Conservation (phyloP, 2,113 vertebrate genomes). For the Siphamia tubifer region DNA sequence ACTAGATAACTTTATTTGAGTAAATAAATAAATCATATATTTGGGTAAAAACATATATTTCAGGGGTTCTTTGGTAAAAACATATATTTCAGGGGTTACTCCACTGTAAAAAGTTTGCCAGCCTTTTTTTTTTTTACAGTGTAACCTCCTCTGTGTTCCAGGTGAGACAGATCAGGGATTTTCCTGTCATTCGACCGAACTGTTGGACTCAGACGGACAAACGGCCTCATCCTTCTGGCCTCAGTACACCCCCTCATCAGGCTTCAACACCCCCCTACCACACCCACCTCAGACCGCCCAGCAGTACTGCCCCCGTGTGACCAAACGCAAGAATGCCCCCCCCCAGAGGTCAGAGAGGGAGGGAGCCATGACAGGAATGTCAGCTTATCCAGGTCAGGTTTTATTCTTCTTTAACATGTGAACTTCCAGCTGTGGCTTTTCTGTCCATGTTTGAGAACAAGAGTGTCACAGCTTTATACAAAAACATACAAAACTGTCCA, state of each 20-base stretch:
- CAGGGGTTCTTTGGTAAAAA: no score
- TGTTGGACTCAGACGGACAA: slow-evolving; percentile 67
- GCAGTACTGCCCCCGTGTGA: slow-evolving; percentile 78
- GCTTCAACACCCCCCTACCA: slow-evolving; percentile 41
- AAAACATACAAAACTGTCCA: no score
- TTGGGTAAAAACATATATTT: no score
- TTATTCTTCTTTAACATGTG: no score
- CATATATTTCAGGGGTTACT: no score
- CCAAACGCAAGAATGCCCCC: slow-evolving; percentile 69
- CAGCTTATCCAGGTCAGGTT: slow-evolving; percentile 82
- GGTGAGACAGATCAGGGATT: slow-evolving; percentile 67
- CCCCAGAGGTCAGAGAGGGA: slow-evolving; percentile 70
- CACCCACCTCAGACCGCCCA: slow-evolving; percentile 57
- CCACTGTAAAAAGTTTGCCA: no score
- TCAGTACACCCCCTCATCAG: slow-evolving; percentile 66
- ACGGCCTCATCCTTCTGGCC: slow-evolving; percentile 70
- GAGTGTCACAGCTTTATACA: no score
- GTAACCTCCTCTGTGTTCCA: slow-evolving; percentile 26
- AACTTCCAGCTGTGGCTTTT: no score
- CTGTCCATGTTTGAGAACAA: no score
- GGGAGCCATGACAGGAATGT: slow-evolving; percentile 71
- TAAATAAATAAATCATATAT: no score
- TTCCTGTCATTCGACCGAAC: slow-evolving; percentile 17
- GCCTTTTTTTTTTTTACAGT: no score
- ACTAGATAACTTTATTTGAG: no score